Base-by-base conservation (phyloP, 2,113 vertebrate species). In the Epinephelus cyanopodus region DNA sequence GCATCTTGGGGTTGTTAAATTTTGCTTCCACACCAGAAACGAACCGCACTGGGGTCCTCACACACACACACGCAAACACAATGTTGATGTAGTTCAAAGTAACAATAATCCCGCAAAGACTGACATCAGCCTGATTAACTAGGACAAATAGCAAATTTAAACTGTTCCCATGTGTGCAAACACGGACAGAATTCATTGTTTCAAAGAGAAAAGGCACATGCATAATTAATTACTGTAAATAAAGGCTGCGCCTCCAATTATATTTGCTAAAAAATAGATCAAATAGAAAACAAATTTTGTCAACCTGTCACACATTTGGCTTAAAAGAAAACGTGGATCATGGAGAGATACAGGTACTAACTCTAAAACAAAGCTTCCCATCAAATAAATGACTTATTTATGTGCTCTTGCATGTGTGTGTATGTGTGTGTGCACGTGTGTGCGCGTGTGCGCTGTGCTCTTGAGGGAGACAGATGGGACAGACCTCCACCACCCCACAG, bases 401-500 rank as follows among this genome's bases (percentile, higher is more conserved):
- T 79, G 52, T 75, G 27, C 42, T 21, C 9, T 12, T 71, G 19
- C 66, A 25, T 57, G 27, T 37, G 58, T 74, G 63, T 61, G 39
- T 10, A 29, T 29, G 29, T 29, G 5, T 29, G 39, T 10, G 62
- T 79, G 70, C 73, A 62, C 29, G n/a, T 74, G 53, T 27, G 13
- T 54, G 27, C 57, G 25, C 52, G 23, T 54, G 10, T 33, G 15
- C 47, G 27, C 8, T 66, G 3, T 66, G 74, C 56, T 86, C 53
- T 77, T 82, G 78, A 84, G 81, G 75, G 82, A 89, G 88, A 85
- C 89, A 89, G 91, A 93, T 91, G 90, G 90, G 87, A 85, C 82
- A 75, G 76, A 87, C 82, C 82, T 84, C 85, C 80, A 77, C 78
- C 83, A 76, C 73, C 73, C 68, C 63, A 77, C 84, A 56, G 62